Percentiles rank a stretch among this genome's conserved stretches.
These are phyloP conservation scores for Rhinichthys klamathensis DNA, from an alignment of 2,113 vertebrate species.

Conservation along the genomic window DNA sequence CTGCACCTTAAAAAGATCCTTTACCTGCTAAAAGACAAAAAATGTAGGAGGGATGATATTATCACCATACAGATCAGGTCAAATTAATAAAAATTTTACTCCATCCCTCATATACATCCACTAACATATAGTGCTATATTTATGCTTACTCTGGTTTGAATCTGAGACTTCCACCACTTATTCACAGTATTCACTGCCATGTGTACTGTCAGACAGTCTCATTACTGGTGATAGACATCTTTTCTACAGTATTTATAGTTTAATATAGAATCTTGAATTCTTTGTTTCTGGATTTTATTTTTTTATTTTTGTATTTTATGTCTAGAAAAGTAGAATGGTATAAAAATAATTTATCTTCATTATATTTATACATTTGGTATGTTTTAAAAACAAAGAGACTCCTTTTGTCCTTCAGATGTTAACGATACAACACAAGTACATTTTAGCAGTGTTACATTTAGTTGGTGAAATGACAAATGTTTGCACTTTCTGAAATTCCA, in stretches of 20 bases:
- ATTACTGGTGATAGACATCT: neutral
- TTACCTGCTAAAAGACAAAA: neutral
- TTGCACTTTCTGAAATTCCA: neutral
- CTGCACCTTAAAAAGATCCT: neutral
- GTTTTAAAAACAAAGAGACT: neutral
- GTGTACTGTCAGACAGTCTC: neutral
- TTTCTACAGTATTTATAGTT: neutral
- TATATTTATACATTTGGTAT: neutral
- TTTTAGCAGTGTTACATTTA: neutral
- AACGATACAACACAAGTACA: neutral
- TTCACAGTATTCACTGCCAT: neutral
- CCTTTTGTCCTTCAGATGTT: neutral
- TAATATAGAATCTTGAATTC: neutral
- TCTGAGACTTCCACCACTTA: neutral
- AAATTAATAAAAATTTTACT: neutral
- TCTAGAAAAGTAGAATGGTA: neutral
- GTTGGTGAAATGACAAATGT: neutral
- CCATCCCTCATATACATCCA: neutral
- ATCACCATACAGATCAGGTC: neutral
- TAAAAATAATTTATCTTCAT: neutral
- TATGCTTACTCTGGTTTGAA: neutral
- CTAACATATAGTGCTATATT: neutral
- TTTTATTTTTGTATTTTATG: neutral
- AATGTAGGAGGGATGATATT: neutral
- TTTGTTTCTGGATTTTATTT: neutral